Percentiles rank a stretch among this genome's conserved stretches.
phyloP scores from a whole-genome alignment of 2,888 invertebrate genomes.

The Drosophila tripunctata region DNA sequence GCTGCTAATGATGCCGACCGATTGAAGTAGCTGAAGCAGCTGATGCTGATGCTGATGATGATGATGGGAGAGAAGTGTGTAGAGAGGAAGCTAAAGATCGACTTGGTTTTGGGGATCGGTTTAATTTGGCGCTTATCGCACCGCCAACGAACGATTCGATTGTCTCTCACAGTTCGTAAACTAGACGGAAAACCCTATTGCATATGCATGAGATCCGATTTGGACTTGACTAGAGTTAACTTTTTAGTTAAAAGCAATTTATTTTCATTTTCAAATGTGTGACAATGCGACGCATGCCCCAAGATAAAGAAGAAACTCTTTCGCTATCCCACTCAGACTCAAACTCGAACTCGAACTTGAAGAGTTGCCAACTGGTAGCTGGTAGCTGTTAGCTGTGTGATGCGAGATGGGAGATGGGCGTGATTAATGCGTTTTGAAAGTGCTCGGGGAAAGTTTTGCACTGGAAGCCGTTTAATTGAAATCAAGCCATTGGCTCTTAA shows the following conservation, averaged over 20 bases:
- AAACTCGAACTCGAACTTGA: too few relatives aligned
- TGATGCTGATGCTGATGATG: slow-evolving; percentile 11
- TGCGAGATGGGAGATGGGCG: slow-evolving; percentile 31
- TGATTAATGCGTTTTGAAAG: slow-evolving; percentile 71
- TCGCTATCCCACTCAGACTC: neutral
- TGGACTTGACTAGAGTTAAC: slow-evolving; percentile 5
- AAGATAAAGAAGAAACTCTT: slow-evolving; percentile 55
- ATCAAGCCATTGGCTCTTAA: slow-evolving; percentile 49
- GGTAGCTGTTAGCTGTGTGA: too few relatives aligned
- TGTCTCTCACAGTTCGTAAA: slow-evolving; percentile 77
- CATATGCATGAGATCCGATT: slow-evolving; percentile 63
- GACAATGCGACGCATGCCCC: slow-evolving; percentile 74
- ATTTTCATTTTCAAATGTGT: slow-evolving; percentile 76
- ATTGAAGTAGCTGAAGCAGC: slow-evolving; percentile 39
- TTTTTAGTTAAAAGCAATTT: slow-evolving; percentile 62
- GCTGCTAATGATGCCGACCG: slow-evolving; percentile 81
- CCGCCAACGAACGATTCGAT: slow-evolving; percentile 52
- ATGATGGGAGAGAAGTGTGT: neutral
- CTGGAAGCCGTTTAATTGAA: slow-evolving; percentile 65
- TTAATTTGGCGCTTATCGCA: slow-evolving; percentile 71
- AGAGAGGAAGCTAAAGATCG: slow-evolving; percentile 10
- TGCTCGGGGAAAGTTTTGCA: slow-evolving; percentile 69
- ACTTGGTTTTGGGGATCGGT: slow-evolving; percentile 31
- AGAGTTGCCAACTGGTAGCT: too few relatives aligned
- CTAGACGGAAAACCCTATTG: slow-evolving; percentile 64